These are phyloP conservation scores for Enteromius paludinosus DNA, from an alignment of 2,797 vertebrate genomes.

Conservation along the genomic window DNA sequence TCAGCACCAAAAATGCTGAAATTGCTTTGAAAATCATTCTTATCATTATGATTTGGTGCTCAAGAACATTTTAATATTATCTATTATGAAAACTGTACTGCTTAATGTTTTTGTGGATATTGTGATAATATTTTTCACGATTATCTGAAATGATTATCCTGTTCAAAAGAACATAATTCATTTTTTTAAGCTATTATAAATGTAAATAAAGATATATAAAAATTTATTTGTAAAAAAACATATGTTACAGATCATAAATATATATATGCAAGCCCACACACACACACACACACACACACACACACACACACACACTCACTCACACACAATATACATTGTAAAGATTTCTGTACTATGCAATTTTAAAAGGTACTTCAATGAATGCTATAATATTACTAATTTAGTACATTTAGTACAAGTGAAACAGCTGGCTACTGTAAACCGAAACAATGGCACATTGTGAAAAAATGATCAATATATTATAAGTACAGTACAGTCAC, in stretches of 20 bases:
- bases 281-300: too few species aligned
- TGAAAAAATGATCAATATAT: conserved; percentile 15
- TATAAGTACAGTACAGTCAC: conserved; percentile 28
- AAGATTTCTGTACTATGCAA: too few species aligned
- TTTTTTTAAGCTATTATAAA: neutral
- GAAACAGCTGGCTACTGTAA: neutral
- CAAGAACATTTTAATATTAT: neutral
- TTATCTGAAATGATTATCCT: neutral
- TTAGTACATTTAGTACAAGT: neutral
- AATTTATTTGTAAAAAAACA: too few species aligned
- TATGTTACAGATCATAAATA: too few species aligned
- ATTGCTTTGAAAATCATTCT: neutral
- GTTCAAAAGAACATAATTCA: too few species aligned
- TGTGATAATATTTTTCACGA: neutral
- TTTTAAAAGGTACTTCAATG: neutral
- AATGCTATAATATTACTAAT: neutral
- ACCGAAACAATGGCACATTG: conserved; percentile 8
- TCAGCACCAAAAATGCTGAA: too few species aligned
- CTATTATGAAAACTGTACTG: neutral
- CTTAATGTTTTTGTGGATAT: neutral
- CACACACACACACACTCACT: too few species aligned
- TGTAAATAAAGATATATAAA: too few species aligned
- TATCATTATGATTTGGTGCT: neutral
- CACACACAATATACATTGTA: neutral
- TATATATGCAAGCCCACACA: too few species aligned